phyloP scores from a whole-genome alignment of 2,113 vertebrate species.

The Ceyx margarethae region DNA sequence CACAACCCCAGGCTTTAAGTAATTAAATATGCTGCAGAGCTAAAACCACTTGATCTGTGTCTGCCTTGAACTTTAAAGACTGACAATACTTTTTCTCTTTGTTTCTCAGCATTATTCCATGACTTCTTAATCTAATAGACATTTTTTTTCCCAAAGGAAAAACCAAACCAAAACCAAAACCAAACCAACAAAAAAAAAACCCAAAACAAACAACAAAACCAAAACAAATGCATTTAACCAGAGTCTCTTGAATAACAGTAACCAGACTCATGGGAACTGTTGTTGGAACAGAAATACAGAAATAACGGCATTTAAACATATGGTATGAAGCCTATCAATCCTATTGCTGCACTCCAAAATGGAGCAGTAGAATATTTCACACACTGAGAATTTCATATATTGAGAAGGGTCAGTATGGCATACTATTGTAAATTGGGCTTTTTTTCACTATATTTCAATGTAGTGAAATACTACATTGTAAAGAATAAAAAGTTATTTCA shows the following conservation, averaged over 20 bases:
- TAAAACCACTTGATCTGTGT: background rate
- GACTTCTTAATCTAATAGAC: background rate
- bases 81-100: background rate
- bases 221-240: background rate
- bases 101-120: background rate
- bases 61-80: slow-evolving; percentile 1
- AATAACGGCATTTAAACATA: background rate
- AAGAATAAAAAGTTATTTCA: background rate
- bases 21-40: slow-evolving; percentile 23
- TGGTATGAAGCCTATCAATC: background rate
- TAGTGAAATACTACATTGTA: background rate
- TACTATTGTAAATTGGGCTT: background rate
- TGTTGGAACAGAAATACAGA: background rate
- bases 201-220: background rate
- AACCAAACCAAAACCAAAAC: too few relatives aligned
- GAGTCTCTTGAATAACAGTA: background rate
- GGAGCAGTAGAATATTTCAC: background rate
- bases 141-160: background rate
- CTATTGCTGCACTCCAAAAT: background rate
- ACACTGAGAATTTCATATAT: background rate
- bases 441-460: background rate
- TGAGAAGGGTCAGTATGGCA: background rate
- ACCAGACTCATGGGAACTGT: background rate
- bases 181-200: too few relatives aligned
- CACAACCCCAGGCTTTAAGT: slow-evolving; percentile 16